Conservation (phyloP, 1,140 invertebrate genomes). For the Formica exsecta region DNA sequence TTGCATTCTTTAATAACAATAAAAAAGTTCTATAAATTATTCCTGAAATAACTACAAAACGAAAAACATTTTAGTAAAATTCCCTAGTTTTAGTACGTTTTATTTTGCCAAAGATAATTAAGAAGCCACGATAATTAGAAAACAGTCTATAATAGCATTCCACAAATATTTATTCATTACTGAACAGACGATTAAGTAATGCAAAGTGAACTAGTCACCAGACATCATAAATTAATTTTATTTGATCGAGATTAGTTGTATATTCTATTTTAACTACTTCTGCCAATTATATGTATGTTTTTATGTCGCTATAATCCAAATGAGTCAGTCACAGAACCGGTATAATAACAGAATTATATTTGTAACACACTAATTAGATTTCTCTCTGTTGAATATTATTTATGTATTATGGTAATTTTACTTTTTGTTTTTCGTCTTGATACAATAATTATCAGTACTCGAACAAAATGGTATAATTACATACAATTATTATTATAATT, state of each 20-base stretch:
- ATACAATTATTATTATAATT: slow-evolving; percentile 8
- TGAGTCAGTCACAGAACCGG: background rate
- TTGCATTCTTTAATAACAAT: background rate
- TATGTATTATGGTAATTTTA: background rate
- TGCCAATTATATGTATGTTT: background rate
- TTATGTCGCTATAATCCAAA: background rate
- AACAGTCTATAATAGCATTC: background rate
- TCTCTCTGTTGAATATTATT: background rate
- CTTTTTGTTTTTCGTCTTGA: background rate
- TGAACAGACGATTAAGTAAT: no score
- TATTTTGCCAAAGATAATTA: background rate
- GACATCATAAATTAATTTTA: slow-evolving; percentile 20
- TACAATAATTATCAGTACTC: background rate
- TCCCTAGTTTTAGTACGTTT: background rate
- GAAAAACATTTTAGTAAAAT: background rate
- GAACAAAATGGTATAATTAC: background rate
- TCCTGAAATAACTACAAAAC: background rate
- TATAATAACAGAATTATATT: background rate
- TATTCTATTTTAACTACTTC: background rate
- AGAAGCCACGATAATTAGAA: background rate
- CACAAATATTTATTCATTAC: background rate
- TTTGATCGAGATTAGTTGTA: background rate
- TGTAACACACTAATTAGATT: background rate
- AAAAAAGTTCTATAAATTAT: background rate
- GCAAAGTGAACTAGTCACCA: background rate